These are phyloP conservation scores for Trichogramma pretiosum DNA, from an alignment of 1,140 invertebrate genomes.

Conservation along the genomic window DNA sequence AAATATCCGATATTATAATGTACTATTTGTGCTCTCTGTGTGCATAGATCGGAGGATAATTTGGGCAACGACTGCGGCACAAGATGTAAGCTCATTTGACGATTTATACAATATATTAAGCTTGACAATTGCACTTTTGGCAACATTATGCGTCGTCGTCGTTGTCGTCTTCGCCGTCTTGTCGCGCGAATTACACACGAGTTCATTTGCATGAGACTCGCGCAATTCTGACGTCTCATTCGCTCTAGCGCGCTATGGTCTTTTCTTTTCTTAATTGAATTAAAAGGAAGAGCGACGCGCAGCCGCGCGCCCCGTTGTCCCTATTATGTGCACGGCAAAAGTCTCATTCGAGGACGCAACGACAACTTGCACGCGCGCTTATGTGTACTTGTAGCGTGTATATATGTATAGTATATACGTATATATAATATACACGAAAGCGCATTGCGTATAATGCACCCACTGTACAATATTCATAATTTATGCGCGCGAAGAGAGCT, in stretches of 20 bases:
- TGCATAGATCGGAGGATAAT: too few species aligned
- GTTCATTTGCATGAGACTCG: constrained; percentile 10
- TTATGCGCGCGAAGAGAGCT: constrained; percentile 18
- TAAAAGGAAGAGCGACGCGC: constrained; percentile 10
- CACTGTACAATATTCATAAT: constrained; percentile 24
- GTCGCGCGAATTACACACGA: background rate
- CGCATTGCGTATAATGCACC: constrained; percentile 13
- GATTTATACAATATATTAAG: too few species aligned
- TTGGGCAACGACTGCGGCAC: too few species aligned
- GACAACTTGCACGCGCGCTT: too few species aligned
- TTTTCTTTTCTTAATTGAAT: constrained; percentile 8
- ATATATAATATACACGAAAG: background rate
- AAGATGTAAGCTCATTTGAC: too few species aligned
- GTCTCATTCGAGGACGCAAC: background rate
- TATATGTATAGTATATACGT: too few species aligned
- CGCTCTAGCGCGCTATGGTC: background rate
- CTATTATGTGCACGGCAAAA: constrained; percentile 5
- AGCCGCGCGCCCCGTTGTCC: too few species aligned
- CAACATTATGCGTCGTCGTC: too few species aligned
- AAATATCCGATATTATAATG: too few species aligned
- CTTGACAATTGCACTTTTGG: too few species aligned
- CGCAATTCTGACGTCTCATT: background rate
- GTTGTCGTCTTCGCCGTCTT: background rate
- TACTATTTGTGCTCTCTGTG: too few species aligned
- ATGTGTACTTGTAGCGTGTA: too few species aligned